Conservation (phyloP, 1,140 invertebrate species). For the Drosophila nebulosa region DNA sequence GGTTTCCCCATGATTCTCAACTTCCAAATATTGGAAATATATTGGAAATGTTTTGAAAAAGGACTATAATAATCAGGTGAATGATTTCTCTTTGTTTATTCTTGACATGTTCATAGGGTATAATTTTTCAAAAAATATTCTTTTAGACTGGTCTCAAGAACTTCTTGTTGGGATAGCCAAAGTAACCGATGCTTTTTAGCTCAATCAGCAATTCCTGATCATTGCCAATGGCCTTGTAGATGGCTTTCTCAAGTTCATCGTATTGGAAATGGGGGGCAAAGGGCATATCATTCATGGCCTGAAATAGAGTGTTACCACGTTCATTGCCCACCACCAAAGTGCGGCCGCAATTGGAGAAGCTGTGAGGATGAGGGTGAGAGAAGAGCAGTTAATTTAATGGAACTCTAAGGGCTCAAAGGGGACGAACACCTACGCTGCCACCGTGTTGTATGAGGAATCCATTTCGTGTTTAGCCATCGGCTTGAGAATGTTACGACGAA, state of each 20-base stretch:
- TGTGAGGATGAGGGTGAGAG: conserved; percentile 8
- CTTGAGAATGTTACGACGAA: conserved; percentile 85
- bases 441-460: conserved; percentile 75
- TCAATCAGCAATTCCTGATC: conserved; percentile 84
- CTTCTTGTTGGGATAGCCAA: conserved; percentile 70
- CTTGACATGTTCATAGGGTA: no score
- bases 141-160: background rate
- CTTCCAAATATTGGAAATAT: no score
- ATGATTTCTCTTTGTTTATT: background rate
- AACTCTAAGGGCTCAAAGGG: no score
- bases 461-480: conserved; percentile 82
- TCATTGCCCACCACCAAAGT: conserved; percentile 86
- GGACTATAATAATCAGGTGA: no score
- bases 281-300: conserved; percentile 86
- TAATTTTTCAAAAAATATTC: background rate
- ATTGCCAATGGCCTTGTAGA: conserved; percentile 84
- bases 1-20: no score
- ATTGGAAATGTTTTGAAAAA: no score
- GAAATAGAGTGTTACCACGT: conserved; percentile 84
- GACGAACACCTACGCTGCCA: conserved; percentile 22
- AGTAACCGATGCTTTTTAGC: conserved; percentile 83
- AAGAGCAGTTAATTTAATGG: background rate
- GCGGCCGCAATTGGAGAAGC: conserved; percentile 85
- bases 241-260: conserved; percentile 83
- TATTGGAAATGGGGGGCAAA: conserved; percentile 85